A percentile compares a stretch with the other conserved stretches of the same genome.
These are phyloP conservation scores for Drosophila prostipennis DNA, from an alignment of 2,888 invertebrate genomes.

Conservation along the genomic window DNA sequence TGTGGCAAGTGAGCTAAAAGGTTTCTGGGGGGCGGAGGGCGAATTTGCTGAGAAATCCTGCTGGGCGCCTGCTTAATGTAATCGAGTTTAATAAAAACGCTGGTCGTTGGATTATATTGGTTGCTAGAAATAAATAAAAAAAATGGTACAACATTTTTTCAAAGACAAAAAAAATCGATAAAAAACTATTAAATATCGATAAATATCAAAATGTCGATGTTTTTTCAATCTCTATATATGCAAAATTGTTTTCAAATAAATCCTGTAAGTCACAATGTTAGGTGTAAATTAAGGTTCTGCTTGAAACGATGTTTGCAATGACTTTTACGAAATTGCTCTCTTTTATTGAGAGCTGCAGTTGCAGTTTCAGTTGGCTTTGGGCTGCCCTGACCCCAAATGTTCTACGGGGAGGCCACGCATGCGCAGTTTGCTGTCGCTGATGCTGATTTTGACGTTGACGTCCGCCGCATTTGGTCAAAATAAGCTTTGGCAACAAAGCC, in stretches of 20 bases:
- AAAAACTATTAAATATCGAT: too few relatives aligned
- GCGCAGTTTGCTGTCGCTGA: slow-evolving; percentile 20
- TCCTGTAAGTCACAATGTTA: too few relatives aligned
- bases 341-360: neutral
- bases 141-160: too few relatives aligned
- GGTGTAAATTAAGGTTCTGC: neutral
- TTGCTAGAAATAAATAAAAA: too few relatives aligned
- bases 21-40: neutral
- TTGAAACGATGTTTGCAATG: neutral
- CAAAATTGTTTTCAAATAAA: too few relatives aligned
- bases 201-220: too few relatives aligned
- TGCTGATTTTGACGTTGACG: slow-evolving; percentile 28
- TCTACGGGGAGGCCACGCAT: slow-evolving; percentile 45
- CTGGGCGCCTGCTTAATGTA: slow-evolving; percentile 11
- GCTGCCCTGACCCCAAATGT: slow-evolving; percentile 55
- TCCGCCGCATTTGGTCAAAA: slow-evolving; percentile 73
- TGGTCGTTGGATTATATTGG: neutral
- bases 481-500: slow-evolving; percentile 28
- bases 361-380: neutral
- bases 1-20: slow-evolving; percentile 37
- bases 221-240: too few relatives aligned
- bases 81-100: too few relatives aligned
- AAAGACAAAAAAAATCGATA: too few relatives aligned
- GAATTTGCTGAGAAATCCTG: slow-evolving; percentile 15
- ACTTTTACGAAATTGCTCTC: neutral